Evolutionary conservation across 2,888 invertebrate genomes (phyloP).

Genomic region (Oscheius sp.): DNA sequence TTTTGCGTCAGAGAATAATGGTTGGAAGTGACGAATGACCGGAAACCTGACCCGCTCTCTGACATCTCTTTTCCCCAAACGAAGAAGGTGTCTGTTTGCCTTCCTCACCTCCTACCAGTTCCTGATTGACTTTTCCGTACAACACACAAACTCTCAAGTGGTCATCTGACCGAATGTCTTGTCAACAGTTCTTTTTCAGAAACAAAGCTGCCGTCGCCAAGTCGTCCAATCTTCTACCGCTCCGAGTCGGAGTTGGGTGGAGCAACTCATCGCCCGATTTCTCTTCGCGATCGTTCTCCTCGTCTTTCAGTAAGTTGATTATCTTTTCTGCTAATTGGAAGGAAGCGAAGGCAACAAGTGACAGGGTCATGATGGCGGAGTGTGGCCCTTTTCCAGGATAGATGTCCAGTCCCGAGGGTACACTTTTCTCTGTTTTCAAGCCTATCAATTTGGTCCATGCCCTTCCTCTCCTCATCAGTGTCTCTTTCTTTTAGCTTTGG

Average conservation of each 20-base stretch:
- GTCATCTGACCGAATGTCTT: conserved; percentile 22
- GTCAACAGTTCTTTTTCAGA: background rate
- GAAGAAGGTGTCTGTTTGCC: background rate
- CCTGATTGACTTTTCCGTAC: conserved; percentile 8
- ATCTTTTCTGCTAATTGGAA: background rate
- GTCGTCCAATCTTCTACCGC: conserved; percentile 25
- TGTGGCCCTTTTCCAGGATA: too few species aligned
- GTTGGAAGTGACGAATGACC: background rate
- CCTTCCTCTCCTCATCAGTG: too few species aligned
- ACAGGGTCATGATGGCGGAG: too few species aligned
- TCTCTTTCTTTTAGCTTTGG: too few species aligned
- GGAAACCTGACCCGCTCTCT: conserved; percentile 3
- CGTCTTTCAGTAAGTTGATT: conserved; percentile 21
- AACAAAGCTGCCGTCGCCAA: conserved; percentile 24
- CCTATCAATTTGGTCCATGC: too few species aligned
- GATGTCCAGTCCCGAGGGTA: too few species aligned
- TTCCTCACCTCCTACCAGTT: background rate
- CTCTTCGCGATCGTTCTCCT: conserved; percentile 11
- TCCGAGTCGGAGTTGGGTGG: conserved; percentile 23
- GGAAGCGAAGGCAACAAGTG: background rate
- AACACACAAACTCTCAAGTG: conserved; percentile 3
- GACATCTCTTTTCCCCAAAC: too few species aligned
- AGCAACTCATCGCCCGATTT: background rate
- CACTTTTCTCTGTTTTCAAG: too few species aligned
- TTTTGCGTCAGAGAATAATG: conserved; percentile 3